phyloP scores from a whole-genome alignment of 2,888 invertebrate genomes.

The Helobdella robusta region DNA sequence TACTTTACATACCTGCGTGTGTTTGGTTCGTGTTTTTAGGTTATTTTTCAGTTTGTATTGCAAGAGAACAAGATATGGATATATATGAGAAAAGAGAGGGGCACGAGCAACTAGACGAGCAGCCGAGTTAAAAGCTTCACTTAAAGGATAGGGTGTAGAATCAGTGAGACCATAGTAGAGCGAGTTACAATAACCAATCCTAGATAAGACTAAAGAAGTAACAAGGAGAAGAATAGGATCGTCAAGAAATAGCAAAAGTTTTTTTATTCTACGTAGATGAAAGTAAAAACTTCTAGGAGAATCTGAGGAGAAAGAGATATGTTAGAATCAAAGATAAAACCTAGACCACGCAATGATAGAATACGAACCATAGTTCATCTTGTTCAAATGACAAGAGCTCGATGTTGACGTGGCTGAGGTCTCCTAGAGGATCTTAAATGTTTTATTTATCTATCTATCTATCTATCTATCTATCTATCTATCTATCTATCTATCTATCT shows the following conservation, averaged over 20 bases:
- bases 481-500: neutral
- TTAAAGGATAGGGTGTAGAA: too few relatives aligned
- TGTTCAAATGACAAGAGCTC: neutral
- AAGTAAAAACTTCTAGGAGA: neutral
- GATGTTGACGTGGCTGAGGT: neutral
- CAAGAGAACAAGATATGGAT: too few relatives aligned
- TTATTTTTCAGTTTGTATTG: too few relatives aligned
- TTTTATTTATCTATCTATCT: neutral
- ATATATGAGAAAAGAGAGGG: too few relatives aligned
- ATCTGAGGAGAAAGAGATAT: neutral
- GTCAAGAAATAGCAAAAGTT: neutral
- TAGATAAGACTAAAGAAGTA: neutral
- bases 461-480: neutral
- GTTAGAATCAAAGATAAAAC: too few relatives aligned
- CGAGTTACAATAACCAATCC: too few relatives aligned
- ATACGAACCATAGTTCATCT: constrained; percentile 6
- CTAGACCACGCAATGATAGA: too few relatives aligned
- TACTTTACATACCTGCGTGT: neutral
- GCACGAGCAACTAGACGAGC: too few relatives aligned
- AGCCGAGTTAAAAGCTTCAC: too few relatives aligned
- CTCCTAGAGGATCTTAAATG: neutral
- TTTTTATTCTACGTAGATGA: neutral
- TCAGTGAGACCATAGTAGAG: too few relatives aligned
- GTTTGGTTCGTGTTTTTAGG: too few relatives aligned
- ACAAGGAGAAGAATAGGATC: neutral